Evolutionary conservation across 2,797 vertebrate species (phyloP), one percentile per base, ranked within the genome.

Genomic region (Halcyon leucocephala): DNA sequence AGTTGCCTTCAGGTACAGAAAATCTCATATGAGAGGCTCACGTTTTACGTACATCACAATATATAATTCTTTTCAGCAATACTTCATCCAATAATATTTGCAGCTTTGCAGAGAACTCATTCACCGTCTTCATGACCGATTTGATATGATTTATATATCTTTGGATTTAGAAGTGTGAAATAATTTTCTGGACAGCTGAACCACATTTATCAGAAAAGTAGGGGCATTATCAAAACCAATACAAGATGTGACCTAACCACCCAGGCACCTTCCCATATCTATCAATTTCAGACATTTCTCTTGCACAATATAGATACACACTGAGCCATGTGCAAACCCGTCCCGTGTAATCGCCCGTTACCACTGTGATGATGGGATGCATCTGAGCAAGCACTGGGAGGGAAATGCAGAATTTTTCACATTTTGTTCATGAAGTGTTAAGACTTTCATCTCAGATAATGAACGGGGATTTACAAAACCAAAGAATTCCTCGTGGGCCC

Each of bases 171-270:
- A 94, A 52, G 52, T 26, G 28, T 64, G 79, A 90, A 82, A 89
- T 57, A 48, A 33, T 55, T 83, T 89, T 72, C 82, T 91, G 79
- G 66, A 81, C 94, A 95, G 94, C 95, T 90, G 84, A 89, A 86
- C 24, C 26, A 29, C 60, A 92, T 93, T 90, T 78, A 90, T 67
- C 73, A 86, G 48, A 83, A 92, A 83, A 29, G 35, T 2, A 72
- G 22, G 20, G n/a, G 17, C 6, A 24, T 79, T 87, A 92, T 29
- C 49, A 20, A 69, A 94, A 94, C 39, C 54, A 82, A 42, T 8
- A 48, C 7, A 57, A 41, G 51, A 55, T 15, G 41, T 96, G 92
- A 97, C 82, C 82, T 51, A 91, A 92, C 42, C 65, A 37, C 72
- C 66, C n/a, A 41, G n/a, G 82, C 62, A 55, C 72, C 77, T 74